Evolutionary conservation across 2,113 vertebrate genomes (phyloP), one percentile per base, ranked within the genome.

Genomic region (Notarius lentiginosus): DNA sequence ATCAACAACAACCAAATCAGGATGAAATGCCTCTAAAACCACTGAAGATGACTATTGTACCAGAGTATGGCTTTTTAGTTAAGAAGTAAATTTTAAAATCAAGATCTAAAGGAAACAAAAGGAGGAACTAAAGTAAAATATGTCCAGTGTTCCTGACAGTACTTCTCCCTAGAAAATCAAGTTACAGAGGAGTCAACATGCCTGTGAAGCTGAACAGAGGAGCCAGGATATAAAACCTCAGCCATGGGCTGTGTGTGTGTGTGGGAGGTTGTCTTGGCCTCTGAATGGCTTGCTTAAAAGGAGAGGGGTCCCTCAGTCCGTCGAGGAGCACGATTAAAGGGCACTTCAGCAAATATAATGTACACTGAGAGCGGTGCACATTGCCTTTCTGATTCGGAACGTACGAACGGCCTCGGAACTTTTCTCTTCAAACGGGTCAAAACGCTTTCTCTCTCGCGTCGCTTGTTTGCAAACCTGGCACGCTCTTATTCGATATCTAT

Each of bases 271-370:
- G 41, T 73, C 66, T 51, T 72, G 22, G 55, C 55, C 86, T 87
- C 79, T 53, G 86, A 34, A 82, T 87, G 86, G 86, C 86, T 87
- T 87, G 79, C 56, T 65, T 63, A 49, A 82, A 87, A 75, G 79
- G 68, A 75, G 68, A 83, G 47, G 55, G 80, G 58, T 83, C 80
- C 70, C 68, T 55, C n/a, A 1, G 72, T 83, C 80, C 6, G 34
- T 87, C 47, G 47, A 83, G 80, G 86, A 77, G 80, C 80, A 75
- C 22, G 58, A 81, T 89, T 86, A 90, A 90, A 90, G 89, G 89
- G 81, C 89, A 90, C 87, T 90, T 90, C 73, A 84, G 87, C 84
- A 86, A n/a, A 75, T 27, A 84, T 55, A 41, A 83, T 30, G 80
- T 76, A 83, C 66, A 81, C 41, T 10, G 10, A 61, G 10, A 47